Base-by-base conservation (phyloP, 1,140 invertebrate species). In the Semibalanus balanoides region DNA sequence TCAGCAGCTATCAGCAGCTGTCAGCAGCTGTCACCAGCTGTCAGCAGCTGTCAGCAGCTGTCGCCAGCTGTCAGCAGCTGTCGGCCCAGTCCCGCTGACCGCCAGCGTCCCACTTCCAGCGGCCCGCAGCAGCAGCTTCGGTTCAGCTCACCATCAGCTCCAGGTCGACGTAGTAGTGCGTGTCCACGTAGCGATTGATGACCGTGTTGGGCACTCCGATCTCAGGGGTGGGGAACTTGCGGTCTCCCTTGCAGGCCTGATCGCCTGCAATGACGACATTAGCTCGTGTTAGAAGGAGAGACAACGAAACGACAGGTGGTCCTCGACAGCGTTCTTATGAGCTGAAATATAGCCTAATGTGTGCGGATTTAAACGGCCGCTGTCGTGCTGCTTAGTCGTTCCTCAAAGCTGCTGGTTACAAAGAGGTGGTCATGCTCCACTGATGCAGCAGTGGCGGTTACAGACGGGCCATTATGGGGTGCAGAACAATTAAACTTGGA, bases 81-180 rank as follows among this genome's bases (percentile, higher is more conserved):
- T n/a, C n/a, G n/a, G n/a, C n/a, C n/a, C n/a, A n/a, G n/a, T n/a
- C n/a, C n/a, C n/a, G n/a, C n/a, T n/a, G n/a, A n/a, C n/a, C n/a
- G n/a, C n/a, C n/a, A n/a, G n/a, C n/a, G n/a, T n/a, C n/a, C n/a
- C n/a, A n/a, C n/a, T n/a, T n/a, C n/a, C n/a, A n/a, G n/a, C n/a
- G n/a, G n/a, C n/a, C n/a, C n/a, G n/a, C n/a, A n/a, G n/a, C n/a
- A n/a, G n/a, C n/a, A n/a, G n/a, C n/a, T n/a, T n/a, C n/a, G n/a
- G 51, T 19, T 17, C 51, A 19, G 51, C 80, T 82, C 83, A 90
- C 89, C 87, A 93, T 90, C 30, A 96, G 82, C 82, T 96, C 94
- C 85, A 96, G 96, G 83, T 97, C 95, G 0, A 92, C 92, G 84
- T 96, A 96, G 83, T 95, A 96, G 81, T 97, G 93, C 0, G 96